phyloP scores from a whole-genome alignment of 1,140 invertebrate species.

The Drosophila persimilis region DNA sequence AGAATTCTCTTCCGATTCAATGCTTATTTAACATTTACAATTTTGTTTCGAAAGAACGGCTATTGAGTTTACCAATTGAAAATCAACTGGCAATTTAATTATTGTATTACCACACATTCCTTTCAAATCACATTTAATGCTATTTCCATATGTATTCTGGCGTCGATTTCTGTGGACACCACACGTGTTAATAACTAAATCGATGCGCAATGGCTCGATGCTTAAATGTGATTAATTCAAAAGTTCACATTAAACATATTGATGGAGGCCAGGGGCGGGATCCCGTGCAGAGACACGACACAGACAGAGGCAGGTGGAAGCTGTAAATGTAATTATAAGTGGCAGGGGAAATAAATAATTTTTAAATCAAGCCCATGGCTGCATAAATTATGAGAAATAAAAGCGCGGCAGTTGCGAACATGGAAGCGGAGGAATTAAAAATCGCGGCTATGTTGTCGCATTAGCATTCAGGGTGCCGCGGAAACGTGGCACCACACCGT shows the following conservation, averaged over 20 bases:
- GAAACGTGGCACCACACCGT: background rate
- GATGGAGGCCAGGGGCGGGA: background rate
- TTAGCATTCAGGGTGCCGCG: slow-evolving; percentile 32
- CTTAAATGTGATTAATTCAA: slow-evolving; percentile 38
- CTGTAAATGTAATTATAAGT: slow-evolving; percentile 22
- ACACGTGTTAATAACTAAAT: slow-evolving; percentile 49
- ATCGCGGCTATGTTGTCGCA: slow-evolving; percentile 33
- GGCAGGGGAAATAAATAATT: slow-evolving; percentile 38
- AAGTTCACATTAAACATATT: slow-evolving; percentile 40
- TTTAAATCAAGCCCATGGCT: slow-evolving; percentile 34
- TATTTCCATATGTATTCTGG: slow-evolving; percentile 20
- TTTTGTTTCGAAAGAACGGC: too few species aligned
- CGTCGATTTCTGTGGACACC: slow-evolving; percentile 26
- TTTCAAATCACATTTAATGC: too few species aligned
- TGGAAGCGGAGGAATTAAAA: slow-evolving; percentile 26
- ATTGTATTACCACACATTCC: too few species aligned
- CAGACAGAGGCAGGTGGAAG: slow-evolving; percentile 5
- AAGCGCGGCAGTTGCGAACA: background rate
- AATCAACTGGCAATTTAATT: too few species aligned
- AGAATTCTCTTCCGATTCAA: too few species aligned
- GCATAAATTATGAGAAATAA: slow-evolving; percentile 37
- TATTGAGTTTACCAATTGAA: too few species aligned
- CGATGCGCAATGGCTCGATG: slow-evolving; percentile 12
- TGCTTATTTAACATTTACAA: too few species aligned
- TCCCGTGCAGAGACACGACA: too few species aligned